A percentile compares a stretch with the other conserved stretches of the same genome.
phyloP scores from a whole-genome alignment of 1,140 invertebrate genomes.

The Cydia fagiglandana region DNA sequence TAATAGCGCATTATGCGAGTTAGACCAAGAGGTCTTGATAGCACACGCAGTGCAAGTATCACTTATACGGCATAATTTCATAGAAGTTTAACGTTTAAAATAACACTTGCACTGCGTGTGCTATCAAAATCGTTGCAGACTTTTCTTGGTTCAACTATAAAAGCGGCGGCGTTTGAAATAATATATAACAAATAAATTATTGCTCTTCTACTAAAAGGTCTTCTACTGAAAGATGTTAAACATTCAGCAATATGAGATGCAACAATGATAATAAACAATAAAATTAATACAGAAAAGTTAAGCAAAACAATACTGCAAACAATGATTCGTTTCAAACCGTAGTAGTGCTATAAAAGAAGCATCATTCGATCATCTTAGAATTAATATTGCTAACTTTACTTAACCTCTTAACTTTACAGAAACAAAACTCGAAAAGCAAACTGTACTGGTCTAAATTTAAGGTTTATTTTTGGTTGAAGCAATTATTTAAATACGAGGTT shows the following conservation, averaged over 20 bases:
- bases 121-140: too few species aligned
- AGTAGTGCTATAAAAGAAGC: conserved; percentile 8
- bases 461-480: neutral
- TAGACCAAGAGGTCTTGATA: too few species aligned
- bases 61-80: too few species aligned
- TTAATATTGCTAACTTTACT: neutral
- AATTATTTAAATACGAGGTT: neutral
- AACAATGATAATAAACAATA: neutral
- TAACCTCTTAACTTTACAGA: neutral
- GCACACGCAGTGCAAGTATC: too few species aligned
- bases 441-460: neutral
- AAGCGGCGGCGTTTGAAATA: neutral
- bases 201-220: neutral
- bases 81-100: too few species aligned
- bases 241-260: neutral
- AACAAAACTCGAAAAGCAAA: neutral
- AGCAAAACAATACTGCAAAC: conserved; percentile 10
- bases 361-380: conserved; percentile 11
- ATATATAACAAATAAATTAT: neutral
- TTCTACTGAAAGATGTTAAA: too few species aligned
- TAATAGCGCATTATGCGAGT: too few species aligned
- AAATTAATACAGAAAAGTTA: neutral
- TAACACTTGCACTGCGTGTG: too few species aligned
- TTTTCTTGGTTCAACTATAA: too few species aligned
- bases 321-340: neutral